Percentiles rank a stretch among this genome's conserved stretches.
Evolutionary conservation across 2,888 invertebrate species (phyloP).

Genomic region (Diloba caeruleocephala): DNA sequence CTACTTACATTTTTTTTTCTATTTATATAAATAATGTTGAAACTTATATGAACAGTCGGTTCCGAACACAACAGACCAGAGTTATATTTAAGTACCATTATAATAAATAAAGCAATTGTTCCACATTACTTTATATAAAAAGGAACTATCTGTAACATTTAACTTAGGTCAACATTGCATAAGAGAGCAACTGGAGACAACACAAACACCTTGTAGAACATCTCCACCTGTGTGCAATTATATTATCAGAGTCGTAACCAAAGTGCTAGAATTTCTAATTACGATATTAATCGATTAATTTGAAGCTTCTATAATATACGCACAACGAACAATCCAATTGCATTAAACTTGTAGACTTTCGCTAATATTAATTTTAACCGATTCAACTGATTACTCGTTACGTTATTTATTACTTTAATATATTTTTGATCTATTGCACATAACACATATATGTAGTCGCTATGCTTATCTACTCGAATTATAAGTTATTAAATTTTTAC

Average conservation of each 20-base stretch:
- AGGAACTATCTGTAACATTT: conserved; percentile 66
- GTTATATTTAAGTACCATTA: conserved; percentile 80
- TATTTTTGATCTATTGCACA: conserved; percentile 83
- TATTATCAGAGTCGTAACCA: conserved; percentile 73
- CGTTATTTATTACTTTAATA: conserved; percentile 68
- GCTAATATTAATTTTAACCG: conserved; percentile 68
- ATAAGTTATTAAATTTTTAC: conserved; percentile 84
- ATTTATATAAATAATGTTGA: conserved; percentile 72
- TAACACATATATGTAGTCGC: conserved; percentile 82
- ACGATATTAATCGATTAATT: conserved; percentile 81
- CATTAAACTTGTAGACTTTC: conserved; percentile 72
- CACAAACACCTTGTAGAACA: conserved; percentile 64
- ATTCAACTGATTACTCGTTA: conserved; percentile 66
- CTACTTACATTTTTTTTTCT: conserved; percentile 81
- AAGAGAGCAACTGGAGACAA: conserved; percentile 80
- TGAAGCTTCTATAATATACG: conserved; percentile 84
- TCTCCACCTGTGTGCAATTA: conserved; percentile 75
- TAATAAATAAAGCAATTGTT: conserved; percentile 70
- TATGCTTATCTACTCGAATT: conserved; percentile 83
- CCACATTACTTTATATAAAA: conserved; percentile 59
- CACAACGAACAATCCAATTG: conserved; percentile 76
- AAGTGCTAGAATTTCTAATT: conserved; percentile 84
- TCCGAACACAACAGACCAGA: conserved; percentile 67
- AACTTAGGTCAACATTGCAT: conserved; percentile 57
- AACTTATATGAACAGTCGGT: conserved; percentile 72